phyloP scores from a whole-genome alignment of 2,888 invertebrate species.

The Drosophila mercatorum region DNA sequence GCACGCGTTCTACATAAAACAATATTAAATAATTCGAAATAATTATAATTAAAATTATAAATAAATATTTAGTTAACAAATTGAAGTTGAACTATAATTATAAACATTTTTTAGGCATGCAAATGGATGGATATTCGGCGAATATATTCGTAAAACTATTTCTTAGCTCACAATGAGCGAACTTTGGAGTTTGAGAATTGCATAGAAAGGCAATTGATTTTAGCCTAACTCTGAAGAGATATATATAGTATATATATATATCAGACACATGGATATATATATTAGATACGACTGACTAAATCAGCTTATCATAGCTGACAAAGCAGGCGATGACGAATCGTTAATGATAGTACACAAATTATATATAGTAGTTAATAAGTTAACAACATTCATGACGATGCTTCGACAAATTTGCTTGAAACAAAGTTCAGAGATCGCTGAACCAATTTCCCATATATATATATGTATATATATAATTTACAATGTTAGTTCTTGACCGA shows the following conservation, averaged over 20 bases:
- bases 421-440: neutral
- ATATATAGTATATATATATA: neutral
- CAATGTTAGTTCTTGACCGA: constrained; percentile 10
- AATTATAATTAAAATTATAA: constrained; percentile 19
- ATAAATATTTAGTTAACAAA: constrained; percentile 32
- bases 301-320: constrained; percentile 3
- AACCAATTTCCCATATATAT: neutral
- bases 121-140: constrained; percentile 9
- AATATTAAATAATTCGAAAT: constrained; percentile 18
- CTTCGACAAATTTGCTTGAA: neutral
- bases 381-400: constrained; percentile 33
- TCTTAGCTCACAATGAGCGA: neutral
- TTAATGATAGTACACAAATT: constrained; percentile 22
- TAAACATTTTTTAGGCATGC: constrained; percentile 18
- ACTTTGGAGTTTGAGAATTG: constrained; percentile 6
- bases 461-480: constrained; percentile 9
- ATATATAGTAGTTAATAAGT: constrained; percentile 3
- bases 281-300: neutral
- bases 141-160: neutral
- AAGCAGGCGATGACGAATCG: neutral
- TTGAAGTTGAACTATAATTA: neutral
- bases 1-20: constrained; percentile 29
- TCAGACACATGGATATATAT: neutral
- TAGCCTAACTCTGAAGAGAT: neutral
- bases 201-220: neutral